Base-by-base conservation (phyloP, 2,888 invertebrate species). In the Perizoma flavofasciatum region DNA sequence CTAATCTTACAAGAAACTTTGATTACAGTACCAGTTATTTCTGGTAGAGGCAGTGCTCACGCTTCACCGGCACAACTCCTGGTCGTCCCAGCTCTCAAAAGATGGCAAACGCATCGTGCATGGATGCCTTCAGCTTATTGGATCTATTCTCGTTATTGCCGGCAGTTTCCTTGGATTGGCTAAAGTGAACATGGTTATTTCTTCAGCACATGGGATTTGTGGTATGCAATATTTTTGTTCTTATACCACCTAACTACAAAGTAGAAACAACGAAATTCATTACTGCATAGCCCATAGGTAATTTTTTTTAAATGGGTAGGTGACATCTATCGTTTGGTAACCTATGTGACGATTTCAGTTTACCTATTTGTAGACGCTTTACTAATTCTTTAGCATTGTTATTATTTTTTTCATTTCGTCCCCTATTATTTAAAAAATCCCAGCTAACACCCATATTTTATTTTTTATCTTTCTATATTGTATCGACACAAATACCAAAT, bases 71-170 rank as follows among this genome's bases (percentile, higher is more conserved):
- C 90, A 92, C 71, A 93, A 92, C 74, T 85, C 92, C 34, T 93
- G 92, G 92, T 91, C 92, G 0, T 82, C 78, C 55, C 87, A 88
- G 64, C 72, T 92, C 52, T 83, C 86, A 1, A 78, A 74, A 11
- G 88, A 91, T 49, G 85, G 82, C 11, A 89, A 88, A 65, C 81
- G 88, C 11, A 81, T 89, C 4, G 78, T 93, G 0, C 94, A 94
- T 69, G 93, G 93, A 68, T 85, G 93, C 54, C 79, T 94, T 5
- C 94, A 93, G 66, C 79, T 90, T 0, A 78, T 92, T 5, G 94
- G 94, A 0, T 78, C 92, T 0, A 45, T 89, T 11, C 89, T 93
- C 68, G 92, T 89, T 45, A 82, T 94, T 5, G 86, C 88, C 9
- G 94, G 94, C 1, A 89, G 92, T 0, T 90, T 92, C 71, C 80